Evolutionary conservation across 2,888 invertebrate genomes (phyloP).

Genomic region (Himalopsyche anomala): DNA sequence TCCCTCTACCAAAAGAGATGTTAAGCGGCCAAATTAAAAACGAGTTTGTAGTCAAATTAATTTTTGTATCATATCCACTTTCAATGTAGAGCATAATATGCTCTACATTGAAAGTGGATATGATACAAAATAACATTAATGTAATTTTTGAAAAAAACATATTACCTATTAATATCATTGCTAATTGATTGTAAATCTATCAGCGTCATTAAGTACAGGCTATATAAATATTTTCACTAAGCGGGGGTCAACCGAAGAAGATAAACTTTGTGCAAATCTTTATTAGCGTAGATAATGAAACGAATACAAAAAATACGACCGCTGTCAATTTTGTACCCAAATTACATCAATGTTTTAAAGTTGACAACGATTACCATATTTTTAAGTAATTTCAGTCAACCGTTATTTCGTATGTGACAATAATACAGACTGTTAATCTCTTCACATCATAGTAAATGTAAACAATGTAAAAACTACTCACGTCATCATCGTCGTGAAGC

Average conservation of each 20-base stretch:
- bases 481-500: not conserved
- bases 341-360: not conserved
- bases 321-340: not conserved
- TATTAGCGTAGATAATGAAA: not conserved
- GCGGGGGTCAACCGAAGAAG: not conserved
- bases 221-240: not conserved
- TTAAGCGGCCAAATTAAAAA: no score
- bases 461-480: not conserved
- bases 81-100: no score
- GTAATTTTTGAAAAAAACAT: no score
- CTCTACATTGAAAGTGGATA: no score
- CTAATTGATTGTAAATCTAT: no score
- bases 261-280: conserved; percentile 16
- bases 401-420: not conserved
- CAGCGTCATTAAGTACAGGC: no score
- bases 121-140: no score
- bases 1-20: no score
- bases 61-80: no score
- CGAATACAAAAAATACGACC: not conserved
- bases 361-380: not conserved
- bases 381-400: not conserved
- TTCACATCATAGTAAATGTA: not conserved
- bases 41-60: no score
- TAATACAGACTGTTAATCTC: not conserved
- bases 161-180: no score